These are phyloP conservation scores for Oreamnos americanus DNA, from an alignment of 2,113 vertebrate genomes.

Conservation along the genomic window DNA sequence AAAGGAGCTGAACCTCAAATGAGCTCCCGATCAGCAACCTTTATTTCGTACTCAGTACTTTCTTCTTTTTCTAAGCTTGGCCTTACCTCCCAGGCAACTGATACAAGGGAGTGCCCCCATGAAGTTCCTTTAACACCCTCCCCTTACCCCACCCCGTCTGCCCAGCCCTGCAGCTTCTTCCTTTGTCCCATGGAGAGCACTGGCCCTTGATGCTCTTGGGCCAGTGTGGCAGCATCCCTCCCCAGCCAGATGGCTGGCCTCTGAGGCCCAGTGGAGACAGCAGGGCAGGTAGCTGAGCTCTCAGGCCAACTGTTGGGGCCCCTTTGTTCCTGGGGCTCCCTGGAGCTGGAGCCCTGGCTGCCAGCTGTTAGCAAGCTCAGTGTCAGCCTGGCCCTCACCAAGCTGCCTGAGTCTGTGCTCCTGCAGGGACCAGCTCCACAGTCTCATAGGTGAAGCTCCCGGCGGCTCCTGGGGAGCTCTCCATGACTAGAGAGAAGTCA, in stretches of 20 bases:
- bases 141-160: background rate
- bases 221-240: background rate
- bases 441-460: conserved; percentile 88
- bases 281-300: background rate
- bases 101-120: background rate
- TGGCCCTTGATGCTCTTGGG: background rate
- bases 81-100: background rate
- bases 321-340: conserved; percentile 46
- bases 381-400: conserved; percentile 84
- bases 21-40: background rate
- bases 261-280: background rate
- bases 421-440: conserved; percentile 86
- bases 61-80: background rate
- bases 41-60: background rate
- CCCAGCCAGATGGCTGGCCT: conserved; percentile 60
- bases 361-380: background rate
- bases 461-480: conserved; percentile 85
- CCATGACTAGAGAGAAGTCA: conserved; percentile 94
- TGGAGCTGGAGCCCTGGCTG: background rate
- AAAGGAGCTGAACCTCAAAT: background rate
- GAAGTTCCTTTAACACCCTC: background rate
- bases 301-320: background rate
- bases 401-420: conserved; percentile 84
- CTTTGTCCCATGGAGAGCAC: background rate
- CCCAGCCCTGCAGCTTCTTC: background rate